Evolutionary conservation across 2,888 invertebrate species (phyloP).

Genomic region (Drosophila ustulata): DNA sequence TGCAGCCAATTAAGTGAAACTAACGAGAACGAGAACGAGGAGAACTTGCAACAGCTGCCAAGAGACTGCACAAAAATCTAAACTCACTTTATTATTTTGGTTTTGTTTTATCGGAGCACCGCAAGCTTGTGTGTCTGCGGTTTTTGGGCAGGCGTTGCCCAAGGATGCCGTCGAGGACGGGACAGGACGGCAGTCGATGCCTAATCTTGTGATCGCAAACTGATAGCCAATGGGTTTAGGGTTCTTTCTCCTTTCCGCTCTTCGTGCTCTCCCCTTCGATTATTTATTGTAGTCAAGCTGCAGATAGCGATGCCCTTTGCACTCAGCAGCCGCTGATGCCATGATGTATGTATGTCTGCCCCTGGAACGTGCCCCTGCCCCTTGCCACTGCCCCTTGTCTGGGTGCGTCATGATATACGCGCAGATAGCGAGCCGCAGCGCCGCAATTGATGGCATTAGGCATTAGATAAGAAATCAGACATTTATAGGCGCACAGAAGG

Average conservation of each 20-base stretch:
- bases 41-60: constrained; percentile 20
- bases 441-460: constrained; percentile 82
- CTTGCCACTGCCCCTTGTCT: constrained; percentile 11
- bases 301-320: constrained; percentile 70
- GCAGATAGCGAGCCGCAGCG: constrained; percentile 66
- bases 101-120: too few relatives aligned
- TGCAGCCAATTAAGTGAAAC: constrained; percentile 50
- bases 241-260: not conserved
- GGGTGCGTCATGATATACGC: constrained; percentile 75
- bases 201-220: constrained; percentile 71
- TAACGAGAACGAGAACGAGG: constrained; percentile 19
- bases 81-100: not conserved
- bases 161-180: constrained; percentile 44
- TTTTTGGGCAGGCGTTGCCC: constrained; percentile 46
- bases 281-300: constrained; percentile 62
- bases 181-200: constrained; percentile 25
- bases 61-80: constrained; percentile 1
- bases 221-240: constrained; percentile 61
- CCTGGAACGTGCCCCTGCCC: constrained; percentile 12
- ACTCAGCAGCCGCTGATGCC: constrained; percentile 32
- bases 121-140: constrained; percentile 42
- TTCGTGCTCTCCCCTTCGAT: constrained; percentile 7
- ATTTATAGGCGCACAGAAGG: constrained; percentile 56
- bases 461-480: constrained; percentile 83
- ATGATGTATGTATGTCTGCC: constrained; percentile 60